Evolutionary conservation across 2,113 vertebrate genomes (phyloP).

Genomic region (Triplophysa rosa): DNA sequence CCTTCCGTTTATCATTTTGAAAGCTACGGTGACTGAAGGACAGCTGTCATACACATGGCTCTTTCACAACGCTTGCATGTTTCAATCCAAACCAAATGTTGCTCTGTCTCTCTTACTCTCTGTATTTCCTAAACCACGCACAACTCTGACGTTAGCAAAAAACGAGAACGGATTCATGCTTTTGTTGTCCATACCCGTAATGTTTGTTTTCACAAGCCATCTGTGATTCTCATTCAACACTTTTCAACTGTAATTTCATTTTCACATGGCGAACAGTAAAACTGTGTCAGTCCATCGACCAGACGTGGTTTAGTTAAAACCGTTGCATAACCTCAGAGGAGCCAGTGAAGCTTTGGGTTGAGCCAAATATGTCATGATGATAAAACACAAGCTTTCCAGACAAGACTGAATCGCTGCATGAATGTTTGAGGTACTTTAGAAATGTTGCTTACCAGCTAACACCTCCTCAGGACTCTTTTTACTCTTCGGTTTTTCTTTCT

Average conservation of each 20-base stretch:
- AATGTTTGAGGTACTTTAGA: background rate
- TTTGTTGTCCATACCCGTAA: conserved; percentile 21
- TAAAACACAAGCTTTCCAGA: conserved; percentile 20
- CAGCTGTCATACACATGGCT: background rate
- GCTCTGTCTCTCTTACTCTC: conserved; percentile 1
- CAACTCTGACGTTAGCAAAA: conserved; percentile 29
- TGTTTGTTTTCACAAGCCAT: conserved; percentile 31
- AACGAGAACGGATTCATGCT: background rate
- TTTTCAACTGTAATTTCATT: conserved; percentile 45
- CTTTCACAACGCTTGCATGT: background rate
- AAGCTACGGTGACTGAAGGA: background rate
- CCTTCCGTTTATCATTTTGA: background rate
- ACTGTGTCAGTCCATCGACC: conserved; percentile 13
- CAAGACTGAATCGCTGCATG: background rate
- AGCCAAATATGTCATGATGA: conserved; percentile 37
- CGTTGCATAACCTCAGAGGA: conserved; percentile 30
- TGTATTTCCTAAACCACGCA: conserved; percentile 33
- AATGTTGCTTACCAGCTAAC: conserved; percentile 68
- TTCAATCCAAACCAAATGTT: conserved; percentile 50
- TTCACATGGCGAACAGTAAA: conserved; percentile 22
- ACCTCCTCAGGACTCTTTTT: conserved; percentile 75
- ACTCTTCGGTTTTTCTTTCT: conserved; percentile 64
- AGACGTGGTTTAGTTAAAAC: background rate
- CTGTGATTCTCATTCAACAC: conserved; percentile 50
- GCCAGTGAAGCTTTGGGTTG: background rate